Percentiles rank a stretch among this genome's conserved stretches.
Evolutionary conservation across 2,797 vertebrate genomes (phyloP).

Genomic region (Tolypeutes matacus): DNA sequence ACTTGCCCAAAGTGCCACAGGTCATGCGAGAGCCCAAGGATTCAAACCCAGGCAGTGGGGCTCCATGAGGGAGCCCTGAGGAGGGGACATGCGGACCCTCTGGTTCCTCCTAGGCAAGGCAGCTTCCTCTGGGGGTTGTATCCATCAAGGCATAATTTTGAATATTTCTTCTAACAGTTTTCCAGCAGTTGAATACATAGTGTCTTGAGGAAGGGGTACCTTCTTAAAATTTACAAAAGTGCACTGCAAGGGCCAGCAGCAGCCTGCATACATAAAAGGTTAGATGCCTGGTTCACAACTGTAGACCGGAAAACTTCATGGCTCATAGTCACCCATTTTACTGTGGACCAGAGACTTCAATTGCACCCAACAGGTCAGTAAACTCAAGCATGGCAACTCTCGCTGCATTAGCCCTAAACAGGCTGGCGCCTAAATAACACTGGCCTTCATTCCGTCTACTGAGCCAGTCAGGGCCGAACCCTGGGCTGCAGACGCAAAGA

Average conservation of each 20-base stretch:
- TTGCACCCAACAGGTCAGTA: background rate
- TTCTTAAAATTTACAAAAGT: constrained; percentile 3
- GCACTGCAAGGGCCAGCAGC: background rate
- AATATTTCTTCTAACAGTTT: background rate
- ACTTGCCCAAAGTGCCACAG: background rate
- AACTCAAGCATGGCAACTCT: background rate
- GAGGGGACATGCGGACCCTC: background rate
- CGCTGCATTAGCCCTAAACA: background rate
- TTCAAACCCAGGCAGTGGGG: background rate
- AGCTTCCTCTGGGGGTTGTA: background rate
- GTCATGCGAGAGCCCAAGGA: background rate
- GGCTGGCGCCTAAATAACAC: background rate
- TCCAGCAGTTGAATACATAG: background rate
- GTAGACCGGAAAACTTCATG: background rate
- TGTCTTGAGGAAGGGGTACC: background rate
- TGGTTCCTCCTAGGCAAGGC: background rate
- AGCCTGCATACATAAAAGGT: background rate
- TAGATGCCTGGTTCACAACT: background rate
- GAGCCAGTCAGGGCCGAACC: background rate
- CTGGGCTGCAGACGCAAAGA: background rate
- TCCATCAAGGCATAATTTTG: background rate
- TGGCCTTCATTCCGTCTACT: background rate
- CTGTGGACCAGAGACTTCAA: background rate
- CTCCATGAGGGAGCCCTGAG: background rate
- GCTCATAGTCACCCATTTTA: background rate